Evolutionary conservation across 1,140 invertebrate species (phyloP), one percentile per base, ranked within the genome.

Genomic region (Thalassaphorura encarpata): DNA sequence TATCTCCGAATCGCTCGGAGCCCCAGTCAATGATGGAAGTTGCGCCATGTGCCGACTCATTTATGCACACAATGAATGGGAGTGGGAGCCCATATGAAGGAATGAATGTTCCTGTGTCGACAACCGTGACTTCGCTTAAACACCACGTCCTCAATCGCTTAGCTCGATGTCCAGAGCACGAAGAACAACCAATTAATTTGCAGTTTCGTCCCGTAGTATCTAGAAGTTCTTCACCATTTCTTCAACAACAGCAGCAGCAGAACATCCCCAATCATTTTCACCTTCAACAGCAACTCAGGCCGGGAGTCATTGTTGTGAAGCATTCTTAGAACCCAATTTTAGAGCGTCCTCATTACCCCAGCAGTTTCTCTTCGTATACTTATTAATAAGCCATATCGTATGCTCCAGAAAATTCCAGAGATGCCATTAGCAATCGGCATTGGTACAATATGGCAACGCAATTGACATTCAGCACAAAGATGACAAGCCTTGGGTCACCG

Each of bases 281-380:
- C 23, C 75, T 70, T 56, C 75, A 81, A 62, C 85, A 87, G 63
- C 82, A 83, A 18, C 40, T 55, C 60, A 78, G 86, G 63, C 86
- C 86, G 11, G 86, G 86, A 53, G 87, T 89, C 21, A 89, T 89
- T 62, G 85, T 90, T 50, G 87, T 86, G 45, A 89, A 89, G 69
- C 82, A n/a, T n/a, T n/a, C n/a, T n/a, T n/a, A n/a, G n/a, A n/a
- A n/a, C n/a, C n/a, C n/a, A n/a, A n/a, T n/a, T n/a, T n/a, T n/a
- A n/a, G n/a, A n/a, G n/a, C n/a, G n/a, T n/a, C n/a, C n/a, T n/a
- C n/a, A n/a, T n/a, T n/a, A n/a, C n/a, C n/a, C n/a, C n/a, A n/a
- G n/a, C n/a, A n/a, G n/a, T n/a, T n/a, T n/a, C n/a, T n/a, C n/a
- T n/a, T n/a, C n/a, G n/a, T n/a, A n/a, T n/a, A n/a, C n/a, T n/a